Percentiles rank a stretch among this genome's conserved stretches.
Conservation (phyloP, 2,888 invertebrate species). For the Calameuta pallipes region DNA sequence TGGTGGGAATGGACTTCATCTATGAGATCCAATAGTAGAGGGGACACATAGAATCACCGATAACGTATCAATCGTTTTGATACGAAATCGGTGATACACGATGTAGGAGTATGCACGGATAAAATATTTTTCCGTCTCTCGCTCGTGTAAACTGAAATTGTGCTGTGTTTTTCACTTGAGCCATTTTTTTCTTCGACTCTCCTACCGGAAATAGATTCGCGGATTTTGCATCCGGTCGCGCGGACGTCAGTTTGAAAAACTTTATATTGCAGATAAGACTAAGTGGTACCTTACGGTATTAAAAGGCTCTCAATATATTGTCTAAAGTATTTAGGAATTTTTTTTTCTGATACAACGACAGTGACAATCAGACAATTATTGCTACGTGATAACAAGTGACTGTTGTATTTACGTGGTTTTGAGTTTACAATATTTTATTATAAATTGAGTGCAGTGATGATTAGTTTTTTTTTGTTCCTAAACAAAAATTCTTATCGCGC, state of each 20-base stretch:
- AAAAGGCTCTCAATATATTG: neutral
- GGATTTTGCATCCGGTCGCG: neutral
- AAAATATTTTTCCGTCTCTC: neutral
- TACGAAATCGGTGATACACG: conserved; percentile 50
- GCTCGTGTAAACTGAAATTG: neutral
- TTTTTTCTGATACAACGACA: neutral
- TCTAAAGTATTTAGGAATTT: neutral
- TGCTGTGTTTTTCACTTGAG: neutral
- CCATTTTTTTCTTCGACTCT: neutral
- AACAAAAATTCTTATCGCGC: neutral
- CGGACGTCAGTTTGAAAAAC: neutral
- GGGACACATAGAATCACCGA: conserved; percentile 33
- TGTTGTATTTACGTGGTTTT: neutral
- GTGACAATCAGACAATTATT: neutral
- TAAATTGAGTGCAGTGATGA: neutral
- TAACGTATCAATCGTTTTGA: conserved; percentile 53
- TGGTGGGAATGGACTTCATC: neutral
- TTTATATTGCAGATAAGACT: neutral
- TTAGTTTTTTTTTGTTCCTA: neutral
- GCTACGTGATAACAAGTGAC: neutral
- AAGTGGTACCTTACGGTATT: neutral
- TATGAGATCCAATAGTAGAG: neutral
- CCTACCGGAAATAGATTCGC: neutral
- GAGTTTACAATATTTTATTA: neutral
- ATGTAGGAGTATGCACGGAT: neutral